Percentiles rank a stretch among this genome's conserved stretches.
Conservation (phyloP, 2,888 invertebrate genomes). For the Philonicus albiceps region DNA sequence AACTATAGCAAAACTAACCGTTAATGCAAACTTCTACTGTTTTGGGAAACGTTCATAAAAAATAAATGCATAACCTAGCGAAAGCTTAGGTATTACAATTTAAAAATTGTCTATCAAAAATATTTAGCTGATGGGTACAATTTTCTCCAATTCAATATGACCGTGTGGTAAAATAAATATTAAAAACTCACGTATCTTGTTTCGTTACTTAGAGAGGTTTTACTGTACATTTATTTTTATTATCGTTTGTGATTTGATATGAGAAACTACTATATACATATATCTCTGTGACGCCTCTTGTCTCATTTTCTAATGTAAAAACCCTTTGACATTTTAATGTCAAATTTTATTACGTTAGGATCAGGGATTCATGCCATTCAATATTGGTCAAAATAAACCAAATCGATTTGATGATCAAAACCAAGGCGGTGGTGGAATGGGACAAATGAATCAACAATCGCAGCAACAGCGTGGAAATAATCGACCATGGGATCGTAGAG, state of each 20-base stretch:
- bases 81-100: not conserved
- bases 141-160: not conserved
- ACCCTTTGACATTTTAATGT: conserved; percentile 48
- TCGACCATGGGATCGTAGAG: conserved; percentile 49
- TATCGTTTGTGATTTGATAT: not conserved
- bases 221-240: conserved; percentile 42
- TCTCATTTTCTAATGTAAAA: conserved; percentile 25
- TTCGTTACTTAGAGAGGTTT: conserved; percentile 45
- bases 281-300: not conserved
- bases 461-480: conserved; percentile 41
- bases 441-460: conserved; percentile 50
- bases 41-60: not conserved
- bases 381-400: conserved; percentile 57
- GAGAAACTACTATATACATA: not conserved
- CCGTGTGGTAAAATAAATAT: not conserved
- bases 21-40: not conserved
- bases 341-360: conserved; percentile 56
- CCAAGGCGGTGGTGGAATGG: conserved; percentile 56
- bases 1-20: not conserved
- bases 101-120: not conserved
- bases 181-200: not conserved
- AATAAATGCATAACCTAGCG: not conserved
- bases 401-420: conserved; percentile 53
- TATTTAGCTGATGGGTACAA: not conserved
- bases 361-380: conserved; percentile 52